Conservation (phyloP, 2,888 invertebrate species). For the Callosobruchus maculatus region DNA sequence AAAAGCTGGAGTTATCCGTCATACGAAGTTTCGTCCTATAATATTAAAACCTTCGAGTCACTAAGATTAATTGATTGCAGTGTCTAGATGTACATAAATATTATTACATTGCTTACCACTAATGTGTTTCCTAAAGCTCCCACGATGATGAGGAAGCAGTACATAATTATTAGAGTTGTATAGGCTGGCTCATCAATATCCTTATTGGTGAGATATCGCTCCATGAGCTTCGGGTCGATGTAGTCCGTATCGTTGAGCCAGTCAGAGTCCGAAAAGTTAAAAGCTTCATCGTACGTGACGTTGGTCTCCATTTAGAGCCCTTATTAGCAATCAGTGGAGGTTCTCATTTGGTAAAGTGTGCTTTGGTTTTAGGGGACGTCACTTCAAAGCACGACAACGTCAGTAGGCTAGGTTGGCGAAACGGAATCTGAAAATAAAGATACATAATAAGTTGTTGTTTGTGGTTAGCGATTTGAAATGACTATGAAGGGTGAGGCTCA, state of each 20-base stretch:
- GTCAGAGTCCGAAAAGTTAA: background rate
- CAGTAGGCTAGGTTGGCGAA: background rate
- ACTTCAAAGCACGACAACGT: no score
- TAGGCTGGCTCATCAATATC: constrained; percentile 69
- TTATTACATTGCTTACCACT: constrained; percentile 65
- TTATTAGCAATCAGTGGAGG: background rate
- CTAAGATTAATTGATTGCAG: no score
- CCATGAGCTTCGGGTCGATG: constrained; percentile 50
- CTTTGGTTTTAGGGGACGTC: background rate
- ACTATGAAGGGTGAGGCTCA: no score
- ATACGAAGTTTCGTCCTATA: no score
- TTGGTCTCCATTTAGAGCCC: background rate
- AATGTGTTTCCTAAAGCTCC: constrained; percentile 84
- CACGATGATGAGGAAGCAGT: constrained; percentile 71
- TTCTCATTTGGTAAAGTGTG: background rate
- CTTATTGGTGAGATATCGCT: constrained; percentile 64
- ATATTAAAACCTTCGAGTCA: no score
- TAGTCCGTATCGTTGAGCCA: constrained; percentile 42
- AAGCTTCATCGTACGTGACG: background rate
- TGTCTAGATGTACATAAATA: background rate
- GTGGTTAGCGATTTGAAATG: no score
- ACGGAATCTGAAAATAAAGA: background rate
- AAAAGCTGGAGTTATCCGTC: no score
- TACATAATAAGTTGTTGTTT: no score
- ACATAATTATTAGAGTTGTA: constrained; percentile 64